phyloP scores from a whole-genome alignment of 2,888 invertebrate genomes.

The Mycalesis mineus region DNA sequence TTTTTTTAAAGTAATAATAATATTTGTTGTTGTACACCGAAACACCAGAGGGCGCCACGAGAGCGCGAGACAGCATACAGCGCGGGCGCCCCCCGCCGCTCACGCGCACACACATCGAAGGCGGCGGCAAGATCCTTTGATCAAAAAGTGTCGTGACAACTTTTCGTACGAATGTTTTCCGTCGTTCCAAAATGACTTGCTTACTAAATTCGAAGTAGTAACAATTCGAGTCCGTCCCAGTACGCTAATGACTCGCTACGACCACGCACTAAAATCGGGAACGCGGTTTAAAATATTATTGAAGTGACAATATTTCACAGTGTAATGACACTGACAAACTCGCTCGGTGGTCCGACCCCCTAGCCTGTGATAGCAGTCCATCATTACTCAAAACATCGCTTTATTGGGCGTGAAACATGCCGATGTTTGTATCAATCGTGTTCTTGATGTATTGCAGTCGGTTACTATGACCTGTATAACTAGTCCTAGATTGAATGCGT shows the following conservation, averaged over 20 bases:
- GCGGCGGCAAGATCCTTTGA: no score
- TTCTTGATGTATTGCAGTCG: slow-evolving; percentile 37
- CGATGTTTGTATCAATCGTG: slow-evolving; percentile 40
- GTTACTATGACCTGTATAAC: slow-evolving; percentile 6
- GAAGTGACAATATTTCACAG: slow-evolving; percentile 53
- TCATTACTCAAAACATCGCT: slow-evolving; percentile 46
- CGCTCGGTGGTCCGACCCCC: slow-evolving; percentile 41
- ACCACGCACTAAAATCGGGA: slow-evolving; percentile 55
- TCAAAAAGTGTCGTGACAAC: no score
- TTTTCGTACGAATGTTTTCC: no score
- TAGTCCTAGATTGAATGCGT: neutral
- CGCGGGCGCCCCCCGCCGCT: no score
- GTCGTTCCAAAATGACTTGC: no score
- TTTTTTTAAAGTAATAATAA: no score
- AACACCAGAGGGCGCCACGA: no score
- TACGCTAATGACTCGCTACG: slow-evolving; percentile 35
- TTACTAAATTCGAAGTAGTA: no score
- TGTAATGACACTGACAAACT: slow-evolving; percentile 56
- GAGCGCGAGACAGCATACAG: no score
- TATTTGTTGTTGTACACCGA: no score
- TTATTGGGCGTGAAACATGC: slow-evolving; percentile 42
- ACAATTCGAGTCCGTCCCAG: neutral
- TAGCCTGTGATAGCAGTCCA: slow-evolving; percentile 18
- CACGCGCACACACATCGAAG: no score
- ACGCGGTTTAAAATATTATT: slow-evolving; percentile 57